Conservation (phyloP, 2,888 invertebrate species). For the Enchytraeus crypticus region DNA sequence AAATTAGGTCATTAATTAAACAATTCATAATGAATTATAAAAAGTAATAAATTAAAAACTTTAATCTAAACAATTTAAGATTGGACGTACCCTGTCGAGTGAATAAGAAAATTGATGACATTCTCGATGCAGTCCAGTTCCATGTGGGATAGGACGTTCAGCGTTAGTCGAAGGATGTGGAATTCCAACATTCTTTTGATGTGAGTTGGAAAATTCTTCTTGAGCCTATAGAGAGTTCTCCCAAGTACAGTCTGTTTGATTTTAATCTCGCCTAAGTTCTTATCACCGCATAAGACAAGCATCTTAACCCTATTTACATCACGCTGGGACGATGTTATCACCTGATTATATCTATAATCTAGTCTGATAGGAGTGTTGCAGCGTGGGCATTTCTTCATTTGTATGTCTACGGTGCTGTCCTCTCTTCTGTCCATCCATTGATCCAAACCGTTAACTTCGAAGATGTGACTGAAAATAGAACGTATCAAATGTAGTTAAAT, state of each 20-base stretch:
- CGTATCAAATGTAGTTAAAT: no score
- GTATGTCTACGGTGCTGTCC: constrained; percentile 24
- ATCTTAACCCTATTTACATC: constrained; percentile 44
- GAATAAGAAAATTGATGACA: background rate
- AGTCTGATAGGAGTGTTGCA: constrained; percentile 57
- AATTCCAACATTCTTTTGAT: background rate
- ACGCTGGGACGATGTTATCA: constrained; percentile 48
- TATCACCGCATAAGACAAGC: background rate
- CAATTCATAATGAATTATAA: no score
- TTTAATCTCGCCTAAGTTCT: background rate
- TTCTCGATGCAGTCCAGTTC: constrained; percentile 1
- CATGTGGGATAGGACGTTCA: background rate
- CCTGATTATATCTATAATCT: constrained; percentile 55
- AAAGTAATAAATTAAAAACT: no score
- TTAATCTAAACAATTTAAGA: no score
- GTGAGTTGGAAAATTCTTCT: no score
- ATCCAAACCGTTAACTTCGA: constrained; percentile 47
- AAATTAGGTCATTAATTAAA: no score
- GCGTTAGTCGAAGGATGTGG: background rate
- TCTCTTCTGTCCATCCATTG: constrained; percentile 31
- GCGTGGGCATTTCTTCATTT: constrained; percentile 52
- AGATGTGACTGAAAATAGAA: constrained; percentile 34
- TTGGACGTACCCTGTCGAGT: background rate
- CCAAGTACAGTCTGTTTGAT: background rate
- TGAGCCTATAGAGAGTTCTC: no score